A percentile compares a stretch with the other conserved stretches of the same genome.
phyloP scores from a whole-genome alignment of 2,797 vertebrate species.

The Sparus aurata region DNA sequence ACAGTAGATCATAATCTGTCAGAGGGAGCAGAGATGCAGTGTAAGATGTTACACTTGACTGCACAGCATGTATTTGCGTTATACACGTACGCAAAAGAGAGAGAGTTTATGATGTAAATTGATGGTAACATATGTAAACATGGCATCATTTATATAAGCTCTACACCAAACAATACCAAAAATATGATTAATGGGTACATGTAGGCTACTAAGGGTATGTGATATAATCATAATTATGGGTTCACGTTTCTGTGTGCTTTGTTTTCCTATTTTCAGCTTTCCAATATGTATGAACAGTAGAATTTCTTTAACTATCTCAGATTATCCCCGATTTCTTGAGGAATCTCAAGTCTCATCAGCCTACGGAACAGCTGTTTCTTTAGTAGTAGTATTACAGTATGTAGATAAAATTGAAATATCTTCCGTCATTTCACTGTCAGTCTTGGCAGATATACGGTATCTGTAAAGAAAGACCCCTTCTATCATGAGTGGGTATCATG shows the following conservation, averaged over 20 bases:
- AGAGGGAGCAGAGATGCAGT: constrained; percentile 48
- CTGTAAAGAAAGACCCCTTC: background rate
- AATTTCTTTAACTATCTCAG: background rate
- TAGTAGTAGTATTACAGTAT: no score
- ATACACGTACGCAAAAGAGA: constrained; percentile 13
- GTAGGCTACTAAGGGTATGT: no score
- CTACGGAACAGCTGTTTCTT: no score
- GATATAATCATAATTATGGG: background rate
- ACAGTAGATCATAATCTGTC: constrained; percentile 73
- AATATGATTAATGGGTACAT: background rate
- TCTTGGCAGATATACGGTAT: background rate
- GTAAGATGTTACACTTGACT: constrained; percentile 55
- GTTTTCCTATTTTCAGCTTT: background rate
- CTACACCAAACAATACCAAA: background rate
- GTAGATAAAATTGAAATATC: no score
- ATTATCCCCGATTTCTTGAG: no score
- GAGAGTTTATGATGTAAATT: constrained; percentile 12
- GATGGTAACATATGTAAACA: constrained; percentile 17
- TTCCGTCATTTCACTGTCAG: no score
- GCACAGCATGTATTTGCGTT: constrained; percentile 65
- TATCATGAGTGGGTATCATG: background rate
- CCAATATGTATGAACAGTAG: background rate
- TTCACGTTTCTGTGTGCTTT: background rate
- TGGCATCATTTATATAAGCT: constrained; percentile 16
- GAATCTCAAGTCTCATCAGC: no score